Evolutionary conservation across 2,888 invertebrate species (phyloP), one percentile per base, ranked within the genome.

Genomic region (Watsonalla binaria): DNA sequence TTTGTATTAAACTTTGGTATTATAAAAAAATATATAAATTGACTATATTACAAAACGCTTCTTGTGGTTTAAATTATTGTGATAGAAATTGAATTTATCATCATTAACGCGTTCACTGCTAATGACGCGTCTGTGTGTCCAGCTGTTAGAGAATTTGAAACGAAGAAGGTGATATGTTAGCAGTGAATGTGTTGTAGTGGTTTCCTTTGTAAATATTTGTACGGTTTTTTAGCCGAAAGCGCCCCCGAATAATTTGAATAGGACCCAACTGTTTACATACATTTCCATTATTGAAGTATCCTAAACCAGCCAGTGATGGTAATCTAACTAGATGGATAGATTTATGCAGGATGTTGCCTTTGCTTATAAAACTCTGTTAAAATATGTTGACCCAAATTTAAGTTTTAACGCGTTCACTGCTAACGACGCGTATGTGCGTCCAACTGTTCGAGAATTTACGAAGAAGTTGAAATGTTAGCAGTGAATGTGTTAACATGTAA

Each of bases 241-340:
- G 46, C 33, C 37, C 46, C 35, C n/a, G 8, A 46, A 8, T 11
- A 34, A 14, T 51, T 45, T n/a, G 46, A 8, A 59, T 62, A 66
- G 64, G 62, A 68, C 70, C 24, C 70, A 67, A 68, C 60, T 53
- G 57, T 63, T 56, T 60, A 64, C 56, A 65, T 61, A 70, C 68
- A 73, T 71, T 73, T 71, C 74, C 72, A 71, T 65, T 65, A 69
- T 54, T 63, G 58, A 66, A 54, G 37, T 35, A 49, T 35, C 9
- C 13, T 9, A 8, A 37, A 49, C 14, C 15, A 15, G 8, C 15
- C 42, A 11, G 54, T 50, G 58, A 59, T 57, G 58, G 51, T 60
- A 58, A 60, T 60, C 63, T 62, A 62, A 61, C 57, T 62, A 51
- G 47, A 24, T 24, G 45, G 54, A 52, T 54, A 51, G 53, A 34